phyloP scores from a whole-genome alignment of 2,888 invertebrate species.

The Andrena flavipes region DNA sequence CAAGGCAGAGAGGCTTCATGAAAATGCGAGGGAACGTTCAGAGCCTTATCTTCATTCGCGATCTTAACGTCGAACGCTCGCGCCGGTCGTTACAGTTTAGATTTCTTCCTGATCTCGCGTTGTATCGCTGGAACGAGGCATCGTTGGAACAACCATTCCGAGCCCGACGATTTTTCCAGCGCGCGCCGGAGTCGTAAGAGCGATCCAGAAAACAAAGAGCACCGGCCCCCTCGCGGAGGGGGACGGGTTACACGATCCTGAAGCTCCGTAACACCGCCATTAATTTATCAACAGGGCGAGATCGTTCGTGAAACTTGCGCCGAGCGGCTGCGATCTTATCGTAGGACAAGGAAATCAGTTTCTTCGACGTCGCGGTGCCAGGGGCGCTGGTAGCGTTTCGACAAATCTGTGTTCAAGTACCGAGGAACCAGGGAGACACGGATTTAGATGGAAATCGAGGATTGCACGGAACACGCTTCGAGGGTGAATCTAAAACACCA shows the following conservation, averaged over 20 bases:
- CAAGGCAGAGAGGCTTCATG: conserved; percentile 12
- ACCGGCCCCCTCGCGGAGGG: background rate
- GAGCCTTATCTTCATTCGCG: conserved; percentile 47
- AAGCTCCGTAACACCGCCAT: background rate
- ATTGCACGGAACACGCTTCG: no score
- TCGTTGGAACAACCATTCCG: conserved; percentile 35
- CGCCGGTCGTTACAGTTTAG: conserved; percentile 67
- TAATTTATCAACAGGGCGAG: conserved; percentile 21
- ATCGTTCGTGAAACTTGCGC: background rate
- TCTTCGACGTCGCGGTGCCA: background rate
- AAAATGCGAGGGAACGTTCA: conserved; percentile 17
- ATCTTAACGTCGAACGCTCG: conserved; percentile 63
- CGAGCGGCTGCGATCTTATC: conserved; percentile 1
- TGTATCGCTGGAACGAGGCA: conserved; percentile 22
- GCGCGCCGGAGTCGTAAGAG: background rate
- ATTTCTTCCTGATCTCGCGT: conserved; percentile 44
- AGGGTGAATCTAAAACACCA: no score
- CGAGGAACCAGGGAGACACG: conserved; percentile 6
- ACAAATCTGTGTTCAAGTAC: background rate
- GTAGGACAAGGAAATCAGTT: conserved; percentile 5
- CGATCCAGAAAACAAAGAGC: conserved; percentile 9
- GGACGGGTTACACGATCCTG: conserved; percentile 1
- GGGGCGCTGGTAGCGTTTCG: background rate
- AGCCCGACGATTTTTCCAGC: conserved; percentile 39
- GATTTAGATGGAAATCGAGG: background rate